Evolutionary conservation across 2,888 invertebrate genomes (phyloP).

Genomic region (Sinotaia quadrata): DNA sequence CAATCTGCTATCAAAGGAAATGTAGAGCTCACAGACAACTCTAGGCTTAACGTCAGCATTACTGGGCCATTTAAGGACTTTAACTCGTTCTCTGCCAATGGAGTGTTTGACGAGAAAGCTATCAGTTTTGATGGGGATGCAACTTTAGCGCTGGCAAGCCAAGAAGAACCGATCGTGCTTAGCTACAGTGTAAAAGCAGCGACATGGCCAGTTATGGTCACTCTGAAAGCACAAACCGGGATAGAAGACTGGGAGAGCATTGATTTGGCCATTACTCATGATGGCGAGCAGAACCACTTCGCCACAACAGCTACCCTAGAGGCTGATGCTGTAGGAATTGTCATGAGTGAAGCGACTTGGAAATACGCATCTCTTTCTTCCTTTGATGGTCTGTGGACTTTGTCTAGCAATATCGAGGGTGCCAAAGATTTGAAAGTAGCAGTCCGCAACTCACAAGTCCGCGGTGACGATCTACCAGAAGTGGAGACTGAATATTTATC

Average conservation of each 20-base stretch:
- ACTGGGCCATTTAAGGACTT: conserved; percentile 33
- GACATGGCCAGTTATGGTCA: conserved; percentile 20
- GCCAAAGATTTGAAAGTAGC: conserved; percentile 31
- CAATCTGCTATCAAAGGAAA: conserved; percentile 23
- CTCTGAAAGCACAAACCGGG: conserved; percentile 11
- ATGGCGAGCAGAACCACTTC: conserved; percentile 30
- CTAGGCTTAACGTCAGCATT: conserved; percentile 18
- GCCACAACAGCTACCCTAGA: conserved; percentile 23
- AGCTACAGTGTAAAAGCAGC: conserved; percentile 19
- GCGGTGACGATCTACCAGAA: neutral
- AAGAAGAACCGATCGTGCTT: conserved; percentile 7
- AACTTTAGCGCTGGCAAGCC: neutral
- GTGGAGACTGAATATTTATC: conserved; percentile 22
- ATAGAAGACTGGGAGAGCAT: conserved; percentile 21
- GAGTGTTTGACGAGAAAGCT: conserved; percentile 24
- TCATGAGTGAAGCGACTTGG: conserved; percentile 27
- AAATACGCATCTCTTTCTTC: conserved; percentile 23
- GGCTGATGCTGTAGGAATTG: conserved; percentile 12
- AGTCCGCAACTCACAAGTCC: conserved; percentile 20
- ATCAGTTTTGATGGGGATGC: conserved; percentile 28
- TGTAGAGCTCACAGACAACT: conserved; percentile 21
- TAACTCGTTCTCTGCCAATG: conserved; percentile 24
- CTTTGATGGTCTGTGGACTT: conserved; percentile 26
- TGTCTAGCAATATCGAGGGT: conserved; percentile 31
- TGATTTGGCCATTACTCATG: conserved; percentile 28